Base-by-base conservation (phyloP, 2,113 vertebrate species). In the Puntigrus tetrazona region DNA sequence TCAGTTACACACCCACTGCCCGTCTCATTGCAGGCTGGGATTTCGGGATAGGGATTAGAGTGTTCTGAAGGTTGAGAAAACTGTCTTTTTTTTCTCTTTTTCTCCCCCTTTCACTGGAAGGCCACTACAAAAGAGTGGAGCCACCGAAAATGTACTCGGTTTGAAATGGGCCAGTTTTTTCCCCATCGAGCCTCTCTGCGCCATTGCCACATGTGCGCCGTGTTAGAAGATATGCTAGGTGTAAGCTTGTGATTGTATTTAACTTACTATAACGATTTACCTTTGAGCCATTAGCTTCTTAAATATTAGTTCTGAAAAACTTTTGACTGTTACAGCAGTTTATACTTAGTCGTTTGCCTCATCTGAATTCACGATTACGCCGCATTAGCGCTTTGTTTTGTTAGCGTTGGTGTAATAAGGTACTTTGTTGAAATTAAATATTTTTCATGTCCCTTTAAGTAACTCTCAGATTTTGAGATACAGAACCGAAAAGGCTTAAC, bases 1-100 rank as follows among this genome's bases (percentile, higher is more conserved):
- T 95, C 92, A 90, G 94, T 94, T 93, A 94, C 92, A 94, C 93
- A 93, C 92, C 90, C 92, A 92, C 90, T 91, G 91, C 90, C 88
- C 89, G 90, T 90, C 88, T 89, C 85, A 89, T 89, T 87, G 91
- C 93, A 88, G 88, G 92, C 90, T 88, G 45, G 90, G 89, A 91
- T 93, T 93, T 91, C 78, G 76, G 89, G 81, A 88, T 89, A 84
- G 87, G 88, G 91, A 92, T 93, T 92, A 91, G 90, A 91, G 91
- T 88, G 85, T 89, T 89, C 92, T 91, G 90, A 90, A 84, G 88
- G 88, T 75, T n/a, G n/a, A 31, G 76, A 84, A 43, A 87, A 47
- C 20, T 34, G 34, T 74, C 36, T 55, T 78, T 75, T 41, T 72
- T 75, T 59, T 1, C 43, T 11, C 11, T n/a, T n/a, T n/a, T n/a